Percentiles rank a stretch among this genome's conserved stretches.
Conservation (phyloP, 1,140 invertebrate species). For the Sminthurides bifidus region DNA sequence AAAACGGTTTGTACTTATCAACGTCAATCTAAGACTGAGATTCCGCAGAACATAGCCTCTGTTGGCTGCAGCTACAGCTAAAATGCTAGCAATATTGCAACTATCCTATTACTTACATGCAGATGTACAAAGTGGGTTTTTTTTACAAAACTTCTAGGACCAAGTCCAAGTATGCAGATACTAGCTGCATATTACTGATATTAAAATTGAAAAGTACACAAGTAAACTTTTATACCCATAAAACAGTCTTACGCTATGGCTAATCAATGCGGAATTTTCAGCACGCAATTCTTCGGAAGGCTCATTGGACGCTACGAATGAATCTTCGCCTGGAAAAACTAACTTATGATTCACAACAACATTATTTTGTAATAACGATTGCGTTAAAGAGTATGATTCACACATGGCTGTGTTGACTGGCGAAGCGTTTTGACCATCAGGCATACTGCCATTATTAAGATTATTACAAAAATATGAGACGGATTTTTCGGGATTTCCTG, state of each 20-base stretch:
- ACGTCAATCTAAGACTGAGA: neutral
- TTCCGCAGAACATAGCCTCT: too few species aligned
- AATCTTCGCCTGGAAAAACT: conserved; percentile 23
- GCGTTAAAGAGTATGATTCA: conserved; percentile 21
- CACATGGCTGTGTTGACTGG: conserved; percentile 19
- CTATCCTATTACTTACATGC: too few species aligned
- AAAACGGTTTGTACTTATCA: conserved; percentile 6
- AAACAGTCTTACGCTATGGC: conserved; percentile 15
- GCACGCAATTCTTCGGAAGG: conserved; percentile 9
- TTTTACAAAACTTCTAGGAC: neutral
- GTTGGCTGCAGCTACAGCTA: too few species aligned
- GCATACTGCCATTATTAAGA: neutral
- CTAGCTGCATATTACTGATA: conserved; percentile 5
- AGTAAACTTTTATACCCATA: conserved; percentile 19
- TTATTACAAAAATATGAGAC: neutral
- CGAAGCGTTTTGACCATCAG: conserved; percentile 1
- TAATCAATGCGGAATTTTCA: conserved; percentile 27
- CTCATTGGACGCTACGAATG: conserved; percentile 13
- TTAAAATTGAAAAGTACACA: conserved; percentile 15
- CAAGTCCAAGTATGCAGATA: too few species aligned
- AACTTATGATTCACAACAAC: conserved; percentile 16
- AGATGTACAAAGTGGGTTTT: neutral
- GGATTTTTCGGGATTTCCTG: neutral
- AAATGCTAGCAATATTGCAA: neutral
- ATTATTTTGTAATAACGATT: conserved; percentile 21